Conservation (phyloP, 2,888 invertebrate genomes). For the Linnaemya tessellans region DNA sequence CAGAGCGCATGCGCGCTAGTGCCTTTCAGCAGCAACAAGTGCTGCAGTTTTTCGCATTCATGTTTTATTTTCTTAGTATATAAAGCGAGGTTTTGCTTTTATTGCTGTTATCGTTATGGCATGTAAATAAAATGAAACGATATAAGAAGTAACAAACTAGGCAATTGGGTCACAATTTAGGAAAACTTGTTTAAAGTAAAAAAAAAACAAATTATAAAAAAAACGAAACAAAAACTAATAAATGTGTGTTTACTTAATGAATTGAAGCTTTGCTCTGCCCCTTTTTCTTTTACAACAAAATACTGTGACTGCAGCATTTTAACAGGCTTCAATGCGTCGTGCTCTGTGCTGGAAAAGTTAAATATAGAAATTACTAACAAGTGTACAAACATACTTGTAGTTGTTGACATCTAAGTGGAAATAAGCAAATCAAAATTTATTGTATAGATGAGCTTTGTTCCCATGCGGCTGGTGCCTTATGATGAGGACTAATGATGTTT, state of each 20-base stretch:
- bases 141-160: conserved; percentile 75
- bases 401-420: conserved; percentile 10
- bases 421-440: not conserved
- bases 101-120: conserved; percentile 62
- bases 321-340: conserved; percentile 41
- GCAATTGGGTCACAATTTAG: conserved; percentile 83
- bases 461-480: no score
- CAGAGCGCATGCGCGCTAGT: not conserved
- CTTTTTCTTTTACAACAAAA: not conserved
- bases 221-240: conserved; percentile 40
- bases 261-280: not conserved
- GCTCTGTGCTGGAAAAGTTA: conserved; percentile 32
- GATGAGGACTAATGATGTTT: no score
- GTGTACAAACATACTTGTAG: not conserved
- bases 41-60: conserved; percentile 1
- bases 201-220: conserved; percentile 14
- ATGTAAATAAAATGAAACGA: conserved; percentile 71
- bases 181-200: conserved; percentile 78
- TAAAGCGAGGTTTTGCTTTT: conserved; percentile 31
- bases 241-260: conserved; percentile 44
- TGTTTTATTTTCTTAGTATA: not conserved
- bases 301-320: conserved; percentile 19
- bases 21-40: conserved; percentile 43
- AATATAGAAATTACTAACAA: conserved; percentile 4
- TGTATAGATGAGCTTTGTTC: no score